Percentiles rank a stretch among this genome's conserved stretches.
phyloP scores from a whole-genome alignment of 2,797 vertebrate species.

The Acestrorhynchus altus region DNA sequence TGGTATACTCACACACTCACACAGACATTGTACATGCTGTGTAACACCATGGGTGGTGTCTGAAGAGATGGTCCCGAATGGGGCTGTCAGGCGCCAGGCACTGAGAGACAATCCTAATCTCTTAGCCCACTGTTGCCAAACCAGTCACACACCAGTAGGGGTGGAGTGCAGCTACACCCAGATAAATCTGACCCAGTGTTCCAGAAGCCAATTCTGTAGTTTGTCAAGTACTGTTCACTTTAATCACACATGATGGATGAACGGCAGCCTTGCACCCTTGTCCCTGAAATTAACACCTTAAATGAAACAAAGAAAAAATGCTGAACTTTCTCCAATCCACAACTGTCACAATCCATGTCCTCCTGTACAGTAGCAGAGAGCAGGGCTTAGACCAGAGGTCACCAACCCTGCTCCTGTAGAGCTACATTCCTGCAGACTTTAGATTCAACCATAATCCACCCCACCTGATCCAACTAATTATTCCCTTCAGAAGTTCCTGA shows the following conservation, averaged over 20 bases:
- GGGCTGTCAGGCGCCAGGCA: conserved; percentile 7
- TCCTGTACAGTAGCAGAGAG: background rate
- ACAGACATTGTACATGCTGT: background rate
- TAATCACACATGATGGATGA: conserved; percentile 15
- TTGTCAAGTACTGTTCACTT: background rate
- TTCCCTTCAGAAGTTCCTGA: too few relatives aligned
- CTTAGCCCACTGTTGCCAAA: background rate
- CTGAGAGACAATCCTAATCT: background rate
- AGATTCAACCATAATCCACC: too few relatives aligned
- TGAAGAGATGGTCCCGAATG: background rate
- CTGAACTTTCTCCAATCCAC: too few relatives aligned
- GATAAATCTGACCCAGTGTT: background rate
- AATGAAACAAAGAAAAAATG: background rate
- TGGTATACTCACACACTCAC: background rate
- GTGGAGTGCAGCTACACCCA: background rate
- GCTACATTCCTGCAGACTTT: too few relatives aligned
- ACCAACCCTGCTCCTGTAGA: too few relatives aligned
- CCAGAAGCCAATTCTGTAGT: background rate
- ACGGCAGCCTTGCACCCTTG: background rate
- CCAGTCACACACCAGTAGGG: background rate
- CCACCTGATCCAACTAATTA: too few relatives aligned
- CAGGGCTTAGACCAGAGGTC: too few relatives aligned
- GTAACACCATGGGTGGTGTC: background rate
- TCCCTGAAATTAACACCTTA: background rate
- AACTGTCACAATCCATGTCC: background rate